phyloP scores from a whole-genome alignment of 2,797 vertebrate genomes.

The Sebastes taczanowskii region DNA sequence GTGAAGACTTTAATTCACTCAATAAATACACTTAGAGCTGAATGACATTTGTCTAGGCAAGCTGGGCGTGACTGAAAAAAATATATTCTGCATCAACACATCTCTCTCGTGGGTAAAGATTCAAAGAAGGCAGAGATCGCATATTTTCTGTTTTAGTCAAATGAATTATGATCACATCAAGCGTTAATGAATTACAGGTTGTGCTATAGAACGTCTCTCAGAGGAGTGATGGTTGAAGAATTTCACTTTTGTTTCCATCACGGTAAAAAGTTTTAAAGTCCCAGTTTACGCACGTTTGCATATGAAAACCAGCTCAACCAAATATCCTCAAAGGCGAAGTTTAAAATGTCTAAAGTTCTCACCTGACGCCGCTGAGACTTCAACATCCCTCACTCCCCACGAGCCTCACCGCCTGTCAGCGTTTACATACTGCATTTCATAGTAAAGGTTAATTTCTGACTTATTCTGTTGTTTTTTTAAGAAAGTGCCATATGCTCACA shows the following conservation, averaged over 20 bases:
- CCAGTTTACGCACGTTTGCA: conserved; percentile 32
- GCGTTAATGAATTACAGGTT: conserved; percentile 30
- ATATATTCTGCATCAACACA: not conserved
- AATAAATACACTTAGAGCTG: not conserved
- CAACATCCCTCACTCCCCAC: not conserved
- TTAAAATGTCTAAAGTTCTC: conserved; percentile 11
- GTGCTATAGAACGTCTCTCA: not conserved
- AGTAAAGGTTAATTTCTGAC: conserved; percentile 44
- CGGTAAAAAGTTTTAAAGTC: conserved; percentile 31
- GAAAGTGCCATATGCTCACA: conserved; percentile 62
- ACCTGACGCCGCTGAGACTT: not conserved
- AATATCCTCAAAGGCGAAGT: not conserved
- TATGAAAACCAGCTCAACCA: conserved; percentile 20
- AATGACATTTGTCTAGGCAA: not conserved
- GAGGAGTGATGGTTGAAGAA: conserved; percentile 10
- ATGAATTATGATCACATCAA: conserved; percentile 1
- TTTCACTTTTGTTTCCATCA: conserved; percentile 11
- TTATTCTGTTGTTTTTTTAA: conserved; percentile 4
- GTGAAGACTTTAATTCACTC: not conserved
- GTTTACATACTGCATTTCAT: conserved; percentile 28
- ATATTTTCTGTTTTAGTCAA: conserved; percentile 11
- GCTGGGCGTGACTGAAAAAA: not conserved
- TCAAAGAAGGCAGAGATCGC: conserved; percentile 10
- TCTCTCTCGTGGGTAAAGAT: not conserved
- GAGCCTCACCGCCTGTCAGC: not conserved